These are phyloP conservation scores for Rhinella marina DNA, from an alignment of 2,797 vertebrate species.

Conservation along the genomic window DNA sequence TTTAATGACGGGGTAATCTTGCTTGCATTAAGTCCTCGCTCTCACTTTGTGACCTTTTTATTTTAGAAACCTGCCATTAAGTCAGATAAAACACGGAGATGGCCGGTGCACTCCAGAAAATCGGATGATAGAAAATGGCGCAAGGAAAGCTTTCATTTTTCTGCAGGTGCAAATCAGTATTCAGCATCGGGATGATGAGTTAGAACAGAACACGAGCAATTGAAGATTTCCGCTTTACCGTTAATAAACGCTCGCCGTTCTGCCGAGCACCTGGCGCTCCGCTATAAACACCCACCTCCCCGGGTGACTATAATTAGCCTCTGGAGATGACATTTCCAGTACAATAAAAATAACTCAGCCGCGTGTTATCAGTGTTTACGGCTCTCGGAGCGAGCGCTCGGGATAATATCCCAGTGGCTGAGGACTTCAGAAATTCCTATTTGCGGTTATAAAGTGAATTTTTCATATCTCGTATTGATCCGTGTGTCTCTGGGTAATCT, in stretches of 20 bases:
- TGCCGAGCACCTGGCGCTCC: slow-evolving; percentile 5
- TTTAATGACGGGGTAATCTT: neutral
- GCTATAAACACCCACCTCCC: neutral
- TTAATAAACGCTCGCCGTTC: neutral
- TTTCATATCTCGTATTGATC: neutral
- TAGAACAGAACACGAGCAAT: neutral
- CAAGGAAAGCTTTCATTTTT: neutral
- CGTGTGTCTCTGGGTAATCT: neutral
- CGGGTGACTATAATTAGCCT: neutral
- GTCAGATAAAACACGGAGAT: neutral
- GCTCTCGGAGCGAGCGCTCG: neutral
- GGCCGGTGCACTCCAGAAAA: neutral
- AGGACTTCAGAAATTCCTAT: neutral
- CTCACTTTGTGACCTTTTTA: neutral
- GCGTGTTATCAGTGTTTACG: slow-evolving; percentile 3
- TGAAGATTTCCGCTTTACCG: neutral
- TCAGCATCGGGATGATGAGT: neutral
- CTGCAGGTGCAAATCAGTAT: neutral
- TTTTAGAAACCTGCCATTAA: neutral
- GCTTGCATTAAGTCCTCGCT: neutral
- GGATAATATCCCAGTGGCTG: neutral
- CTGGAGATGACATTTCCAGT: slow-evolving; percentile 18
- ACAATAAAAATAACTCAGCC: neutral
- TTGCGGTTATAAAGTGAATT: neutral
- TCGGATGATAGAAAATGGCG: neutral